Evolutionary conservation across 1,140 invertebrate genomes (phyloP).

Genomic region (Homalodisca vitripennis): DNA sequence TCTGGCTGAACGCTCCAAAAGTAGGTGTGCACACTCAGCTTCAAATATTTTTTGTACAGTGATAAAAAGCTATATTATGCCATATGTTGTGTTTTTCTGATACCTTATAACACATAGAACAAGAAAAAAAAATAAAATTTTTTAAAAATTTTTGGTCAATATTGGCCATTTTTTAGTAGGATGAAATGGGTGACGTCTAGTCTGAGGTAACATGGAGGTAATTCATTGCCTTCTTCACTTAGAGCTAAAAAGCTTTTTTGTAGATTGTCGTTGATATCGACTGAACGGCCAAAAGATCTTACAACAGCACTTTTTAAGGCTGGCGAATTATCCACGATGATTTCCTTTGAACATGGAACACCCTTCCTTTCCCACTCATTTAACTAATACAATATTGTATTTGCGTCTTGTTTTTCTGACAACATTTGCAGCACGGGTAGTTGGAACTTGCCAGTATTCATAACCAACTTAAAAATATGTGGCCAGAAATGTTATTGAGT

Average conservation of each 20-base stretch:
- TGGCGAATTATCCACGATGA: conserved; percentile 8
- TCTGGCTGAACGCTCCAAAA: no score
- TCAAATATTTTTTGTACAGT: no score
- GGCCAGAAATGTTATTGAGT: conserved; percentile 1
- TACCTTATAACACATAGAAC: no score
- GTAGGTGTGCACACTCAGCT: no score
- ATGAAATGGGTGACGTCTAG: conserved; percentile 21
- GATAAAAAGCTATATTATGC: no score
- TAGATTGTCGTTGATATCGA: not conserved
- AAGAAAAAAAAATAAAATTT: no score
- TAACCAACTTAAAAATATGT: conserved; percentile 5
- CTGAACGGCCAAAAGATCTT: conserved; percentile 13
- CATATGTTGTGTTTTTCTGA: no score
- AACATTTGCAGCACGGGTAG: conserved; percentile 21
- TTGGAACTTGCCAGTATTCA: not conserved
- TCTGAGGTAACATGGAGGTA: conserved; percentile 12
- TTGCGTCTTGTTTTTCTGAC: conserved; percentile 23
- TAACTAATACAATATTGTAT: conserved; percentile 12
- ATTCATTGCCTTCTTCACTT: not conserved
- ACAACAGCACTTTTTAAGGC: conserved; percentile 6
- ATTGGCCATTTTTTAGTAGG: conserved; percentile 7
- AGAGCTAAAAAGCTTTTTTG: conserved; percentile 7
- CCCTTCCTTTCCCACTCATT: conserved; percentile 11
- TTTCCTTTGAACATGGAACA: not conserved
- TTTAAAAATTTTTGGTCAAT: no score